Base-by-base conservation (phyloP, 1,140 invertebrate genomes). In the Dryas iulia region DNA sequence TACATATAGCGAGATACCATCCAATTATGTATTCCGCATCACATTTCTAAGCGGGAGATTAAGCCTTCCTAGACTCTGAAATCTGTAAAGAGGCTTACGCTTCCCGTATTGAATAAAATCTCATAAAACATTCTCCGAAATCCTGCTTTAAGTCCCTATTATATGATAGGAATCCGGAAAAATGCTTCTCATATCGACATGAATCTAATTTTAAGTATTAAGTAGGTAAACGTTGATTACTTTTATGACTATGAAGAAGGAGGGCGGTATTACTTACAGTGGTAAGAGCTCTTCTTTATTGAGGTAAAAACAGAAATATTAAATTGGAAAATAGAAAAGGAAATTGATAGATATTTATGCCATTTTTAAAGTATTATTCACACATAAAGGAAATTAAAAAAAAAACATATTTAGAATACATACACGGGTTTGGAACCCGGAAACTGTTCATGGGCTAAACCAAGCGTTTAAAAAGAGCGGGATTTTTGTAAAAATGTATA, bases 71-170 rank as follows among this genome's bases (percentile, higher is more conserved):
- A 82, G 78, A 83, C 77, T 73, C 77, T 75, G 79, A 78, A 87
- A 86, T 84, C 82, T 85, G 78, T 70, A 84, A 83, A 82, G 83
- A 83, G 74, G 84, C 79, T 85, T 86, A 83, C 73, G 72, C 77
- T 71, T 78, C 72, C 76, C 66, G 62, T 78, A 77, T 81, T 86
- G 73, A 85, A 82, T 77, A 79, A 76, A 77, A 79, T 71, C 77
- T 79, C 76, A 78, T 84, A 81, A 84, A 84, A 82, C 78, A 82
- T 84, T 78, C 73, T 77, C n/a, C 24, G 47, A 67, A 78, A 82
- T 84, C 72, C 76, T 66, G 68, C 67, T 79, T 78, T 78, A 77
- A 74, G 67, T 75, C 66, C 66, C 61, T 72, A 69, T 76, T 77
- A 78, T 77, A 73, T 72, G 56, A 74, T 69, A 71, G 66, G 71